Evolutionary conservation across 1,140 invertebrate genomes (phyloP).

Genomic region (Drosophila sturtevanti): DNA sequence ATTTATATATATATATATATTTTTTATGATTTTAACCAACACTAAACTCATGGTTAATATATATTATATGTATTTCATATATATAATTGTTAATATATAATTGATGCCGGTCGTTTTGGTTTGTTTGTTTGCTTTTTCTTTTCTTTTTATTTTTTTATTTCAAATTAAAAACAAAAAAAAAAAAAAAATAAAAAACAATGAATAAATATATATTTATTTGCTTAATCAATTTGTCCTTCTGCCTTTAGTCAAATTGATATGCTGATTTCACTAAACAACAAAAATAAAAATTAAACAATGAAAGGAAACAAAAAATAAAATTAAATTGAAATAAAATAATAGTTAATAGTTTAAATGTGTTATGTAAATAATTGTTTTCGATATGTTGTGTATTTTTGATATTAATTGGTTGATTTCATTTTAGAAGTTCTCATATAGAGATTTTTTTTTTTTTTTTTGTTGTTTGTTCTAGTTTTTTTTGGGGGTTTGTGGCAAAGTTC

Average conservation of each 20-base stretch:
- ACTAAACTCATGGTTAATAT: constrained; percentile 79
- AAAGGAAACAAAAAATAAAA: not conserved
- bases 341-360: constrained; percentile 21
- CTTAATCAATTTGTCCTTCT: constrained; percentile 48
- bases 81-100: constrained; percentile 68
- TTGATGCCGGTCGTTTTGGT: constrained; percentile 47
- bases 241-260: constrained; percentile 79
- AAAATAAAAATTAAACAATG: constrained; percentile 51
- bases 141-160: constrained; percentile 43
- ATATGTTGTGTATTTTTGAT: constrained; percentile 81
- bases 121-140: too few species aligned
- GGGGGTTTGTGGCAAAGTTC: constrained; percentile 32
- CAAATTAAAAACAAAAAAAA: constrained; percentile 33
- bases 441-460: constrained; percentile 28
- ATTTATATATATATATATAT: constrained; percentile 39
- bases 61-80: constrained; percentile 27
- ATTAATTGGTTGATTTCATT: constrained; percentile 65
- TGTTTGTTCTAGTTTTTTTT: too few species aligned
- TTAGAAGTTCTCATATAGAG: constrained; percentile 4
- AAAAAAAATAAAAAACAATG: too few species aligned
- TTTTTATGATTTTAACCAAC: constrained; percentile 68
- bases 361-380: constrained; percentile 29
- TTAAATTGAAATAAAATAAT: constrained; percentile 5
- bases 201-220: constrained; percentile 50
- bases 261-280: constrained; percentile 75